phyloP scores from a whole-genome alignment of 2,113 vertebrate genomes.

The Nesogale talazaci region DNA sequence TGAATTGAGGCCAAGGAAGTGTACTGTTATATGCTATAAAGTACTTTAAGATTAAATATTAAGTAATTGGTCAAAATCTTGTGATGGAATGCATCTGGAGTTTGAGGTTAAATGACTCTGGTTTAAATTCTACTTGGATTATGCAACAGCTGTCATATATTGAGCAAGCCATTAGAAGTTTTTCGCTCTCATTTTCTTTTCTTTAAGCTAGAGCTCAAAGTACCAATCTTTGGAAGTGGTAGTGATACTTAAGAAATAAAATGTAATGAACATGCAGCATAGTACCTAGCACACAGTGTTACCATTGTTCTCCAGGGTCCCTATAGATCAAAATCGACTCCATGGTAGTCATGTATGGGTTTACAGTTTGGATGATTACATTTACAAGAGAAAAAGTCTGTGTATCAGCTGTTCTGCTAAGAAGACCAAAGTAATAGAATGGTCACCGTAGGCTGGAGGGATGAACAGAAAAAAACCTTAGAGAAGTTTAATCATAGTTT shows the following conservation, averaged over 20 bases:
- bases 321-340: too few species aligned
- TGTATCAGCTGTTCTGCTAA: background rate
- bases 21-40: background rate
- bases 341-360: too few species aligned
- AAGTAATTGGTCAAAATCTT: background rate
- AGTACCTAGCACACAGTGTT: background rate
- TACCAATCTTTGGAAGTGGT: background rate
- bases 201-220: background rate
- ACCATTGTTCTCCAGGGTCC: background rate
- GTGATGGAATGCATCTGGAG: background rate
- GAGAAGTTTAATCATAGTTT: background rate
- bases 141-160: background rate
- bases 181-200: constrained; percentile 12
- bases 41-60: background rate
- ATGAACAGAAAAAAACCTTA: background rate
- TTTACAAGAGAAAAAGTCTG: background rate
- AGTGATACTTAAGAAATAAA: background rate
- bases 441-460: background rate
- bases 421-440: background rate
- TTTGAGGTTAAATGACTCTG: background rate
- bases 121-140: constrained; percentile 18
- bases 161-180: background rate
- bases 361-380: background rate
- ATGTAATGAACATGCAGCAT: background rate
- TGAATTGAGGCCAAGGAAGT: background rate